Evolutionary conservation across 2,113 vertebrate genomes (phyloP), one percentile per base, ranked within the genome.

Genomic region (Sylvietta virens): DNA sequence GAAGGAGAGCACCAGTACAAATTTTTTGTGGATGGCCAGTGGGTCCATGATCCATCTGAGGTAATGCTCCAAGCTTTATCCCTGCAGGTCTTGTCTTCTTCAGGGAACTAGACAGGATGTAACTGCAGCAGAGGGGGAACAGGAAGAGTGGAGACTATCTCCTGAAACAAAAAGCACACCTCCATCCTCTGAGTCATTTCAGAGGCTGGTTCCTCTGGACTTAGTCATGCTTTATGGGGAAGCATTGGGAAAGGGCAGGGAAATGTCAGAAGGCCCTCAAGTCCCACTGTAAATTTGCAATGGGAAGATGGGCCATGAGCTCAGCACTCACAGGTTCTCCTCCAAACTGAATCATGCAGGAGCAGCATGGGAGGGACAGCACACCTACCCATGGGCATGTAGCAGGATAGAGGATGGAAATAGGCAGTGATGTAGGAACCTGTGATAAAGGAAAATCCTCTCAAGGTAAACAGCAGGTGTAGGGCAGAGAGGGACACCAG

Each of bases 1-100:
- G 99, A 99, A 95, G 99, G 99, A 87, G 99, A 99, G 70, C 99
- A 99, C 93, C 99, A 99, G 94, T 99, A 99, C 97, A 99, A 99
- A 94, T 99, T 99, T 95, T 99, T 99, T 95, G 99, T 99, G 94
- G 99, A 99, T n/a, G 99, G 99, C 72, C 99, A 99, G 92, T 99
- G 99, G 99, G 98, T 99, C 66, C 99, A 99, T 53, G 99, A 99
- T 94, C 98, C 99, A 0, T 98, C 99, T 28, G 99, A 99, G 99
- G 99, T 99, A 98, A 97, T 3, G 11, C 61, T 79, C 51, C 60
- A 86, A 61, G 61, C 27, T 74, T 66, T 53, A 42, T 42, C 13
- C 48, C 20, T 37, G 16, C 26, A 53, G 12, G 51, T 76, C n/a
- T 70, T 82, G 39, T 42, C 27, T 39, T 84, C 21, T n/a, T 70